Evolutionary conservation across 2,888 invertebrate species (phyloP).

Genomic region (Agapostemon virescens): DNA sequence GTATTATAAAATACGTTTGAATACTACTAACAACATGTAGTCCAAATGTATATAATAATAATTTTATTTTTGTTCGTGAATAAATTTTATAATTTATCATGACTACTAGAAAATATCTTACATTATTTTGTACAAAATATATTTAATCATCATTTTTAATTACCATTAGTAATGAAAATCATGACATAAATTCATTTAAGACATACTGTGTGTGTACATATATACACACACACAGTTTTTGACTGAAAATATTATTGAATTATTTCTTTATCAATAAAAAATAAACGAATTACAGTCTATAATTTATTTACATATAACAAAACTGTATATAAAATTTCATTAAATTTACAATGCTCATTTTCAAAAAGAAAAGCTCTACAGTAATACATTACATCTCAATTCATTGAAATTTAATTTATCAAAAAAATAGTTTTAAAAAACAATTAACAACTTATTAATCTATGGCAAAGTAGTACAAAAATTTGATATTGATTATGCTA

Average conservation of each 20-base stretch:
- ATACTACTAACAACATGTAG: constrained; percentile 20
- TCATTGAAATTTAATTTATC: constrained; percentile 21
- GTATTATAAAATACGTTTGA: constrained; percentile 12
- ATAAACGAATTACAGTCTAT: constrained; percentile 32
- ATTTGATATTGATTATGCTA: constrained; percentile 44
- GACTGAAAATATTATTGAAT: constrained; percentile 16
- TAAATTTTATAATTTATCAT: constrained; percentile 22
- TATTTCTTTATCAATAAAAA: constrained; percentile 24
- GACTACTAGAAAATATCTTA: constrained; percentile 34
- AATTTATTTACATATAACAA: constrained; percentile 31
- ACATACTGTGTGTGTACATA: too few relatives aligned
- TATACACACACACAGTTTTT: too few relatives aligned
- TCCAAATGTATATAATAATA: constrained; percentile 16
- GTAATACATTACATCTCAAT: constrained; percentile 9
- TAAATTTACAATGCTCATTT: constrained; percentile 24
- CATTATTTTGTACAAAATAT: constrained; percentile 25
- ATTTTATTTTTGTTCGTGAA: constrained; percentile 26
- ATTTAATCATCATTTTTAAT: constrained; percentile 14
- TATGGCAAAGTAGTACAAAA: constrained; percentile 4
- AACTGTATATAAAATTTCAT: constrained; percentile 37
- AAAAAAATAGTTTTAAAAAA: constrained; percentile 33
- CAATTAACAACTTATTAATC: neutral
- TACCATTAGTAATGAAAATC: constrained; percentile 20
- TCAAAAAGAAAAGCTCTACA: constrained; percentile 5
- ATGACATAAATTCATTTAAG: constrained; percentile 26